Percentiles rank a stretch among this genome's conserved stretches.
These are phyloP conservation scores for Melipona bicolor DNA, from an alignment of 2,888 invertebrate genomes.

Conservation along the genomic window DNA sequence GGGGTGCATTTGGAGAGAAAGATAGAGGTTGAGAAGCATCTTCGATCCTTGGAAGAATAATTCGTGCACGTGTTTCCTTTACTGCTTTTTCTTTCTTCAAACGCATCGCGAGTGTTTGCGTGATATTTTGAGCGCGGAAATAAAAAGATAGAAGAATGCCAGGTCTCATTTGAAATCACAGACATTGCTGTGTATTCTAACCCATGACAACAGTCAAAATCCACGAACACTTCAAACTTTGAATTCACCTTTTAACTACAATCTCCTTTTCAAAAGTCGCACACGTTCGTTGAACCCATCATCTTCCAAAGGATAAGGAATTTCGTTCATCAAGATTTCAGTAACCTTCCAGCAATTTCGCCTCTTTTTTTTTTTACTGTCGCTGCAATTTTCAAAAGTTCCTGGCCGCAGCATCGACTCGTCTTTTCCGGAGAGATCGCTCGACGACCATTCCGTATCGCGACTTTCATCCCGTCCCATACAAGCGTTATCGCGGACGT, in stretches of 20 bases:
- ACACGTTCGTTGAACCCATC: neutral
- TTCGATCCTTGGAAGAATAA: neutral
- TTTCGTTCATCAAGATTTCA: too few relatives aligned
- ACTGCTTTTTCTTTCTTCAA: neutral
- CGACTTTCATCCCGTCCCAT: neutral
- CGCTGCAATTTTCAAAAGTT: neutral
- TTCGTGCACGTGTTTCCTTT: neutral
- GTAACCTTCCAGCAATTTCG: too few relatives aligned
- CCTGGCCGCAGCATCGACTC: neutral
- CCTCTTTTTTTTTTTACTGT: too few relatives aligned
- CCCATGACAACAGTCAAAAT: too few relatives aligned
- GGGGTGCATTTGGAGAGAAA: too few relatives aligned
- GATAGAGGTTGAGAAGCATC: neutral
- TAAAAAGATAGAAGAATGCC: neutral
- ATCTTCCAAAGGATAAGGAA: neutral
- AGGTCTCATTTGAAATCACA: neutral
- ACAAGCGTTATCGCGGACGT: slow-evolving; percentile 9
- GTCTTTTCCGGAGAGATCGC: neutral
- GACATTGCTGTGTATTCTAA: too few relatives aligned
- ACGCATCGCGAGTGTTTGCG: neutral
- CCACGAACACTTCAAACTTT: neutral
- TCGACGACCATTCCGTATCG: neutral
- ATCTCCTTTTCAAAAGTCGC: neutral
- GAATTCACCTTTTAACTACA: neutral
- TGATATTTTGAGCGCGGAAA: neutral